Conservation (phyloP, 2,113 vertebrate species). For the Tetraodon nigroviridis region DNA sequence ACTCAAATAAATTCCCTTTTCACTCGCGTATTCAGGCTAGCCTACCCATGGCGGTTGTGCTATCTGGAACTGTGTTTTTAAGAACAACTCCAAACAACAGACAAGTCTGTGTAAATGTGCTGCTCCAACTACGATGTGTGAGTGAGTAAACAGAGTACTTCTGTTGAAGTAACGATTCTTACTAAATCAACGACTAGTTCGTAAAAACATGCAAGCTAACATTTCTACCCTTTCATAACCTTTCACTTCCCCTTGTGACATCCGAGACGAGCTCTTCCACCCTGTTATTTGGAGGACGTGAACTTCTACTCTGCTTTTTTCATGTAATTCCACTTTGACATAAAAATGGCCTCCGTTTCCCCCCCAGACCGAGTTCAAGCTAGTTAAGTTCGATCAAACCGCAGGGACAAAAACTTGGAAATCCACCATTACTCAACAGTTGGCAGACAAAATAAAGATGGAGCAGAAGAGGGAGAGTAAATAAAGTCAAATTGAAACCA, state of each 20-base stretch:
- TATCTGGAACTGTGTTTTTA: too few species aligned
- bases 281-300: constrained; percentile 15
- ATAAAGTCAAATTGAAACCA: constrained; percentile 70
- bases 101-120: too few species aligned
- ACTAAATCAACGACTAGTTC: too few species aligned
- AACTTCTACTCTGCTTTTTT: constrained; percentile 39
- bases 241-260: constrained; percentile 7
- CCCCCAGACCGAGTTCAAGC: constrained; percentile 40
- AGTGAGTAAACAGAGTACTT: too few species aligned
- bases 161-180: too few species aligned
- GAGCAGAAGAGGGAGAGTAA: constrained; percentile 48
- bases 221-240: too few species aligned
- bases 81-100: too few species aligned
- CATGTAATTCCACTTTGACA: constrained; percentile 52
- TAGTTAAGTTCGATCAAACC: constrained; percentile 41
- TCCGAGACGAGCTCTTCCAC: constrained; percentile 28
- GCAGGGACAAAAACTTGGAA: constrained; percentile 27
- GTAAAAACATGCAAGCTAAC: too few species aligned
- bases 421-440: constrained; percentile 14
- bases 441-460: constrained; percentile 37
- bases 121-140: too few species aligned
- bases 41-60: too few species aligned
- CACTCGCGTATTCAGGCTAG: too few species aligned
- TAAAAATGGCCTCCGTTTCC: constrained; percentile 35
- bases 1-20: too few species aligned